Conservation (phyloP, 2,113 vertebrate genomes). For the Gobius niger region DNA sequence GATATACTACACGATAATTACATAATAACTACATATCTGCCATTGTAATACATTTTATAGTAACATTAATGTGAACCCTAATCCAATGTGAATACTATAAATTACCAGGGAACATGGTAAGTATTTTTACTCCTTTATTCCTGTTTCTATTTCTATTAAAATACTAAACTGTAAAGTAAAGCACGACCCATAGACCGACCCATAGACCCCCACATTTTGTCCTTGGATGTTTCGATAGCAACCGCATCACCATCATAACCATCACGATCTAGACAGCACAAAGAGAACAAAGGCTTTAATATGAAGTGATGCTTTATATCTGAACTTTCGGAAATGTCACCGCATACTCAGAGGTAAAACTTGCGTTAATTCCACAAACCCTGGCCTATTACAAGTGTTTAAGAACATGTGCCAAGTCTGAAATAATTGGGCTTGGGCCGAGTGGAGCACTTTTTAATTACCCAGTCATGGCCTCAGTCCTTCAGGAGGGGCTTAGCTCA, state of each 20-base stretch:
- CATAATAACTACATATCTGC: no score
- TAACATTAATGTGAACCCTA: no score
- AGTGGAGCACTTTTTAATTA: conserved; percentile 64
- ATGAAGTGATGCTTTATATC: conserved; percentile 20
- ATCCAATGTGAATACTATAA: no score
- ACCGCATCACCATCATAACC: conserved; percentile 24
- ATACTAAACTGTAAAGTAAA: no score
- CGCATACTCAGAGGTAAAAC: conserved; percentile 4
- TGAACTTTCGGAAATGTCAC: conserved; percentile 52
- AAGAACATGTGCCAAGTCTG: conserved; percentile 47
- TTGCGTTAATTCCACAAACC: conserved; percentile 16
- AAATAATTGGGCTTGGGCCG: conserved; percentile 55
- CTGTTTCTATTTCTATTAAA: no score
- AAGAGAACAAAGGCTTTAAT: conserved; percentile 32
- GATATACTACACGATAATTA: no score
- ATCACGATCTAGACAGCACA: conserved; percentile 32
- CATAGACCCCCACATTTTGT: not conserved
- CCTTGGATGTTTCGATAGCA: conserved; percentile 18
- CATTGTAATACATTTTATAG: no score
- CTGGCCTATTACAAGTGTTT: conserved; percentile 21
- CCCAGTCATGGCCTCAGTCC: conserved; percentile 48
- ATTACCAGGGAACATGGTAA: no score
- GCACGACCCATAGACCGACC: no score
- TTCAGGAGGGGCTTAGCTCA: conserved; percentile 36
- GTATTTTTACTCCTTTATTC: no score